These are phyloP conservation scores for Scolopax mira DNA, from an alignment of 2,113 vertebrate genomes.

Conservation along the genomic window DNA sequence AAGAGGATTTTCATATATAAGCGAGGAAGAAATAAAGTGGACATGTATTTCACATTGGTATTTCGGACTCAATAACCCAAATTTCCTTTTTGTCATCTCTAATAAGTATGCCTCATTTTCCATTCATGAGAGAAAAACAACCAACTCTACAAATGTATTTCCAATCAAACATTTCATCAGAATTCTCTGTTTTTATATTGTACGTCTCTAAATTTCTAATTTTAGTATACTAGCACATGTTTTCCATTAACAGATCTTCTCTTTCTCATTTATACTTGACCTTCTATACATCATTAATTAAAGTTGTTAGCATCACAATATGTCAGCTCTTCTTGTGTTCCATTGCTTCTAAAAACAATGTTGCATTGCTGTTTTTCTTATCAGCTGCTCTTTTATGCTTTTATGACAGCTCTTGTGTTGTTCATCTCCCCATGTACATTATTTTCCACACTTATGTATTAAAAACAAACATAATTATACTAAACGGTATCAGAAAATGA, in stretches of 20 bases:
- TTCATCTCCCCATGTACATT: constrained; percentile 16
- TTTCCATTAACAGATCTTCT: constrained; percentile 16
- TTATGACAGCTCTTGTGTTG: constrained; percentile 11
- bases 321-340: constrained; percentile 14
- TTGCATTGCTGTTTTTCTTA: neutral
- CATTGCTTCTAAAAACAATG: constrained; percentile 4
- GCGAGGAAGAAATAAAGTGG: neutral
- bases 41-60: neutral
- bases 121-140: neutral
- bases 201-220: neutral
- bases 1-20: neutral
- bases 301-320: constrained; percentile 43
- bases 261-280: constrained; percentile 33
- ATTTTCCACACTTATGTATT: constrained; percentile 28
- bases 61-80: neutral
- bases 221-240: neutral
- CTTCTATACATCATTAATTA: constrained; percentile 34
- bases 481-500: constrained; percentile 56
- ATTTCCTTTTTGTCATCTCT: neutral
- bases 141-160: neutral
- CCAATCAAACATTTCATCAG: neutral
- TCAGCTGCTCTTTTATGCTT: constrained; percentile 34
- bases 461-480: constrained; percentile 48
- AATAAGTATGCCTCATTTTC: neutral
- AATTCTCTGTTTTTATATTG: neutral